Evolutionary conservation across 1,140 invertebrate genomes (phyloP).

Genomic region (Zaprionus ghesquierei): DNA sequence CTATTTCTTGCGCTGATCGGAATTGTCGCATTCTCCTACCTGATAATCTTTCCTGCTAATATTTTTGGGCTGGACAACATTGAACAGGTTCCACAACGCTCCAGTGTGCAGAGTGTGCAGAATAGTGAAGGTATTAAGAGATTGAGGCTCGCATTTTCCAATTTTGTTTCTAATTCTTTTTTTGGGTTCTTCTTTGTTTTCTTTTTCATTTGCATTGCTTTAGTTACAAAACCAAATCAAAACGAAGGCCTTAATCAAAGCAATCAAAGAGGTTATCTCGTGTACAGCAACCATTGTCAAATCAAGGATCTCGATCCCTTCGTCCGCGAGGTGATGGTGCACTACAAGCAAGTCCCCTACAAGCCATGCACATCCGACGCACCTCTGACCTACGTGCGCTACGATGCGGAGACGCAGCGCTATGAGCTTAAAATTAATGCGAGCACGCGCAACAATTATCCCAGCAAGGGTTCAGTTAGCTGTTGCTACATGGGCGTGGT

Average conservation of each 20-base stretch:
- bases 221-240: background rate
- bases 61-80: slow-evolving; percentile 51
- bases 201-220: background rate
- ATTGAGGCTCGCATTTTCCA: background rate
- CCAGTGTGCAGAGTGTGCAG: slow-evolving; percentile 61
- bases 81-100: slow-evolving; percentile 54
- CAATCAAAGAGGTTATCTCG: slow-evolving; percentile 84
- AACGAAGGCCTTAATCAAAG: slow-evolving; percentile 14
- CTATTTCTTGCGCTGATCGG: slow-evolving; percentile 34
- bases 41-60: slow-evolving; percentile 48
- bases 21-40: slow-evolving; percentile 53
- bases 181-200: background rate
- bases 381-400: slow-evolving; percentile 83
- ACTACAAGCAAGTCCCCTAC: slow-evolving; percentile 85
- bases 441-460: slow-evolving; percentile 63
- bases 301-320: slow-evolving; percentile 88
- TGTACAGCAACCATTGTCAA: slow-evolving; percentile 87
- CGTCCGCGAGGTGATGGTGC: slow-evolving; percentile 86
- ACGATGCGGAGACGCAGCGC: slow-evolving; percentile 51
- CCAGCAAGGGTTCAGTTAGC: slow-evolving; percentile 60
- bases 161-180: background rate
- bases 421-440: slow-evolving; percentile 69
- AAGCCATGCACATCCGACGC: slow-evolving; percentile 84
- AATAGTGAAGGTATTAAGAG: slow-evolving; percentile 65
- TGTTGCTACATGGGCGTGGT: slow-evolving; percentile 85